A percentile compares a stretch with the other conserved stretches of the same genome.
Evolutionary conservation across 2,888 invertebrate species (phyloP).

Genomic region (Cynaeus angustus): DNA sequence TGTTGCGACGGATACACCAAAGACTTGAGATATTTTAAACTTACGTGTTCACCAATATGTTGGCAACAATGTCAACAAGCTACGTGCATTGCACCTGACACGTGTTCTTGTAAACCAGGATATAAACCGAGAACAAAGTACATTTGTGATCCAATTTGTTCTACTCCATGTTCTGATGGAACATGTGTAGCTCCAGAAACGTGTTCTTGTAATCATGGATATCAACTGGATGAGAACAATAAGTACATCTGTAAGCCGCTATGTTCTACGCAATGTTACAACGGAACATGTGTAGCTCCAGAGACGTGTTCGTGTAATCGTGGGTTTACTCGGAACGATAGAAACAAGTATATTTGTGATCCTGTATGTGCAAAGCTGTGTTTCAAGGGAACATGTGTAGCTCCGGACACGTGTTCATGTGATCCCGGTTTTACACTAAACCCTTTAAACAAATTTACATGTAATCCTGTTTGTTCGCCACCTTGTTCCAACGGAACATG

Average conservation of each 20-base stretch:
- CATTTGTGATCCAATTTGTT: slow-evolving; percentile 37
- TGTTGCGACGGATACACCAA: slow-evolving; percentile 16
- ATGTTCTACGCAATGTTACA: slow-evolving; percentile 53
- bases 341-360: slow-evolving; percentile 32
- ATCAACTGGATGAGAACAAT: slow-evolving; percentile 49
- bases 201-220: slow-evolving; percentile 61
- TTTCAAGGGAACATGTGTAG: slow-evolving; percentile 55
- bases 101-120: slow-evolving; percentile 18
- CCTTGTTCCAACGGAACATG: slow-evolving; percentile 57
- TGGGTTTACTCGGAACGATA: slow-evolving; percentile 9
- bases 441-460: slow-evolving; percentile 57
- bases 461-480: slow-evolving; percentile 54
- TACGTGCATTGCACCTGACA: slow-evolving; percentile 51
- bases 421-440: slow-evolving; percentile 51
- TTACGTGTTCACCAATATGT: slow-evolving; percentile 20
- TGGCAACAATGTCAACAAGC: slow-evolving; percentile 43
- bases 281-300: slow-evolving; percentile 50
- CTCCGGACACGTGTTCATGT: slow-evolving; percentile 63
- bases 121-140: slow-evolving; percentile 19
- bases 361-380: slow-evolving; percentile 40
- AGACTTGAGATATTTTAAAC: neutral
- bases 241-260: slow-evolving; percentile 57
- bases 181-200: slow-evolving; percentile 62
- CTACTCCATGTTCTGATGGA: slow-evolving; percentile 34
- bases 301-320: slow-evolving; percentile 13